Conservation (phyloP, 92 coral and sea anemone species). For the Phymanthus crucifer region DNA sequence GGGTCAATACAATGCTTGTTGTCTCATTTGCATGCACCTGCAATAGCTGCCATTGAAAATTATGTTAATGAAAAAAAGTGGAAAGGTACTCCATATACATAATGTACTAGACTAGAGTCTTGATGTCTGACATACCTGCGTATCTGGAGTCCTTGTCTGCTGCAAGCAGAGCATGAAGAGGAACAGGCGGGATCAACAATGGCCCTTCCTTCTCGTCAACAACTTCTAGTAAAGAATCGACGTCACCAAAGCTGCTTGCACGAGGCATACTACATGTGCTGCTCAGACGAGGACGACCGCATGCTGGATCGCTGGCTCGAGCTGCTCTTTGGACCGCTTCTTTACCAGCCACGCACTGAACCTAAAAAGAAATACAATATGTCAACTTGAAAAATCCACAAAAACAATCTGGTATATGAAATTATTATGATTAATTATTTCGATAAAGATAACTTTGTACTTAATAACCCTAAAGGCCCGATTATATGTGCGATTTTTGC, state of each 20-base stretch:
- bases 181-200: conserved; percentile 85
- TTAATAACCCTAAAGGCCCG: too few species aligned
- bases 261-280: conserved; percentile 81
- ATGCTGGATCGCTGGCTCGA: conserved; percentile 56
- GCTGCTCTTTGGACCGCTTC: conserved; percentile 79
- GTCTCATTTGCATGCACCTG: too few species aligned
- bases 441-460: not conserved
- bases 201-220: conserved; percentile 63
- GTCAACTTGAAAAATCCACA: not conserved
- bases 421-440: too few species aligned
- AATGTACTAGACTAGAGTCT: conserved; percentile 1
- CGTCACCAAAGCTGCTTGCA: conserved; percentile 61
- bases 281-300: conserved; percentile 82
- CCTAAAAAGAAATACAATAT: conserved; percentile 41
- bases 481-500: too few species aligned
- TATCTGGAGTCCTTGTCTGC: conserved; percentile 89
- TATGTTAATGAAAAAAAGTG: too few species aligned
- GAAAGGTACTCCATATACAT: too few species aligned
- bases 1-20: too few species aligned
- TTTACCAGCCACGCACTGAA: conserved; percentile 89
- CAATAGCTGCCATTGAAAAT: too few species aligned
- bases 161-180: conserved; percentile 85
- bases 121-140: conserved; percentile 30
- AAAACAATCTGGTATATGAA: not conserved
- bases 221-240: conserved; percentile 51